A percentile compares a stretch with the other conserved stretches of the same genome.
phyloP scores from a whole-genome alignment of 2,113 vertebrate species.

The Pyrgilauda ruficollis region DNA sequence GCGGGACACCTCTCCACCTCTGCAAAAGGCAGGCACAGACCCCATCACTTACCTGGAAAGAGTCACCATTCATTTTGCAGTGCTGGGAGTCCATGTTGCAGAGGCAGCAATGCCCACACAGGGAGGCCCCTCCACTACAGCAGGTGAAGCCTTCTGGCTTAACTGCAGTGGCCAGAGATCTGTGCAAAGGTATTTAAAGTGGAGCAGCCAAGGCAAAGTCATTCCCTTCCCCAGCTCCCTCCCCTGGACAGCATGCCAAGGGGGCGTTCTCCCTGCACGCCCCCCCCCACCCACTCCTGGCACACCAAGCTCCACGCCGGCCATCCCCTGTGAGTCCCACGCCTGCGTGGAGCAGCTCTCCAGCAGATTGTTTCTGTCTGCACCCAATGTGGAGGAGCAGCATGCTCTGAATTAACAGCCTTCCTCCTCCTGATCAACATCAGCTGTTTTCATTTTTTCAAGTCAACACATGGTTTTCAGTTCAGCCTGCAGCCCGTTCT shows the following conservation, averaged over 20 bases:
- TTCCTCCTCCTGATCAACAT: background rate
- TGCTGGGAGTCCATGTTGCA: background rate
- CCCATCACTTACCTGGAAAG: constrained; percentile 27
- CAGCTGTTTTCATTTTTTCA: background rate
- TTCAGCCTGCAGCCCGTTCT: accelerated
- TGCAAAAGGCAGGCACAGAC: background rate
- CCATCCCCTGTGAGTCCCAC: accelerated
- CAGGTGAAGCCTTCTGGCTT: background rate
- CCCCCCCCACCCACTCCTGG: background rate
- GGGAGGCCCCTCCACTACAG: accelerated
- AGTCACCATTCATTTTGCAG: constrained; percentile 44
- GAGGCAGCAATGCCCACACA: background rate
- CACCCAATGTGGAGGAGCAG: accelerated
- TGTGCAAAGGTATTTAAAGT: constrained; percentile 56
- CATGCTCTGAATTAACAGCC: background rate
- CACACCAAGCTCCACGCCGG: accelerated
- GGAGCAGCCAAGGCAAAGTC: background rate
- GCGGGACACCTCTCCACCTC: background rate
- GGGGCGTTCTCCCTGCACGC: constrained; percentile 35
- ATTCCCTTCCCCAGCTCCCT: background rate
- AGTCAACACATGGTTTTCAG: accelerated
- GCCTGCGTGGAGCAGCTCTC: accelerated
- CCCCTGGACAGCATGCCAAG: background rate
- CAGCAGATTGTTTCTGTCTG: background rate
- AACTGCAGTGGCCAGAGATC: background rate